Percentiles rank a stretch among this genome's conserved stretches.
phyloP scores from a whole-genome alignment of 2,113 vertebrate genomes.

The Sinosuthora webbiana region DNA sequence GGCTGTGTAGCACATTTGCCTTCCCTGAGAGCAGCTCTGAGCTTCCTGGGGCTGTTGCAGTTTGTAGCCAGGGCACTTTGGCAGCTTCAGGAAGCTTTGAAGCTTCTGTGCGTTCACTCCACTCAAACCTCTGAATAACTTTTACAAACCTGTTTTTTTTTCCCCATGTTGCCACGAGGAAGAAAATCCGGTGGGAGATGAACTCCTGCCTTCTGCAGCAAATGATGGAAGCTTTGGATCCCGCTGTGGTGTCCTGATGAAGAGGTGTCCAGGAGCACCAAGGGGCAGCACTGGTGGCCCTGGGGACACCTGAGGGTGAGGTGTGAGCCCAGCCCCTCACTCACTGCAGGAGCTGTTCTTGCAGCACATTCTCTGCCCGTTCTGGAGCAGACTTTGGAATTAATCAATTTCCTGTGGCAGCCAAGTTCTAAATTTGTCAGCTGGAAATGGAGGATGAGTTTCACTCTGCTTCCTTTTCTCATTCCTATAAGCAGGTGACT shows the following conservation, averaged over 20 bases:
- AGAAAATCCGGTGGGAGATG: neutral
- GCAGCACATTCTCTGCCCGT: neutral
- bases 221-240: neutral
- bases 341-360: neutral
- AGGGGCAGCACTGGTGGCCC: accelerated
- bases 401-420: neutral
- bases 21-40: neutral
- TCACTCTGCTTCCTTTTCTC: neutral
- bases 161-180: neutral
- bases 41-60: neutral
- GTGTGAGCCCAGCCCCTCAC: neutral
- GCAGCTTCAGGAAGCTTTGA: neutral
- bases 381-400: neutral
- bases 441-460: neutral
- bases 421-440: neutral
- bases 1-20: neutral
- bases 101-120: neutral
- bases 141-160: neutral
- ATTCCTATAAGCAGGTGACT: neutral
- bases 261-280: too few relatives aligned
- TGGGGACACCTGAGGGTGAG: neutral
- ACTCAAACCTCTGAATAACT: neutral
- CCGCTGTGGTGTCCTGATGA: accelerated
- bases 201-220: neutral
- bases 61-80: neutral